A percentile compares a stretch with the other conserved stretches of the same genome.
Evolutionary conservation across 2,888 invertebrate species (phyloP).

Genomic region (Heliothis peltigera): DNA sequence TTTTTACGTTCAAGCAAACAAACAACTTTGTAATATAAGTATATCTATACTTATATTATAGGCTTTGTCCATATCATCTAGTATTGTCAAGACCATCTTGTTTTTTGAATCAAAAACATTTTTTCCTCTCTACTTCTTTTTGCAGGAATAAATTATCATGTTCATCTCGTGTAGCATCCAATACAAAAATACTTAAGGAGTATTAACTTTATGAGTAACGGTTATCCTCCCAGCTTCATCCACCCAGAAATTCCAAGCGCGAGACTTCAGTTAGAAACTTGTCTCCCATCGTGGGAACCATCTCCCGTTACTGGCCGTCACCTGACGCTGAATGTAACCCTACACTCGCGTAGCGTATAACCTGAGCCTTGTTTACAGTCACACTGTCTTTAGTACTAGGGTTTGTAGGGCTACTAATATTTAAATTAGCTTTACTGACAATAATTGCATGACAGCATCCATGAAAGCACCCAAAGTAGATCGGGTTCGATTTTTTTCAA

Average conservation of each 20-base stretch:
- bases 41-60: too few species aligned
- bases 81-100: too few species aligned
- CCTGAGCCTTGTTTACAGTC: constrained; percentile 47
- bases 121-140: not conserved
- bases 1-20: too few species aligned
- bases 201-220: not conserved
- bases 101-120: too few species aligned
- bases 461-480: too few species aligned
- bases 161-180: not conserved
- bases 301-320: constrained; percentile 46
- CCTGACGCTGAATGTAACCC: constrained; percentile 40
- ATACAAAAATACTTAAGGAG: too few species aligned
- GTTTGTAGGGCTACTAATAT: too few species aligned
- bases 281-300: constrained; percentile 45
- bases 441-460: too few species aligned
- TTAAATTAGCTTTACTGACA: too few species aligned
- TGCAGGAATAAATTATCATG: constrained; percentile 7
- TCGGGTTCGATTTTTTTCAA: too few species aligned
- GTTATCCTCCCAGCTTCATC: not conserved
- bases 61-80: too few species aligned
- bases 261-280: constrained; percentile 18
- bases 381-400: constrained; percentile 4
- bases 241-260: not conserved
- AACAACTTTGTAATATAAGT: too few species aligned
- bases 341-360: constrained; percentile 27